Conservation (phyloP, 92 coral and sea anemone species). For the Chrysogorgia sp. region DNA sequence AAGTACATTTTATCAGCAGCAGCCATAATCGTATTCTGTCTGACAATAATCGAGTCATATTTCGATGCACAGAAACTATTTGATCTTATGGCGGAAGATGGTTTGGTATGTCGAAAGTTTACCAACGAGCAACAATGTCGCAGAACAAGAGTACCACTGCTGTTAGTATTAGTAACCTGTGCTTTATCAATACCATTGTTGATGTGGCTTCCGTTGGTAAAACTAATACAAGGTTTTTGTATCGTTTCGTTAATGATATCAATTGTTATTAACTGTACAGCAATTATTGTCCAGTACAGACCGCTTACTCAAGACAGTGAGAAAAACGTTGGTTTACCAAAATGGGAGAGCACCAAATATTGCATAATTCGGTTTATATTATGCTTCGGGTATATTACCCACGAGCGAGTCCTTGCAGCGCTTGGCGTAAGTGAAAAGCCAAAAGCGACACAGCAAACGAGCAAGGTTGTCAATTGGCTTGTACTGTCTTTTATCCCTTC, state of each 20-base stretch:
- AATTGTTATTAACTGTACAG: slow-evolving; percentile 21
- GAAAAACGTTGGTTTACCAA: slow-evolving; percentile 17
- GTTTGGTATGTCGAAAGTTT: slow-evolving; percentile 10
- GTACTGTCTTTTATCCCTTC: slow-evolving; percentile 12
- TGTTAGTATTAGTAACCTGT: not conserved
- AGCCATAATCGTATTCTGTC: slow-evolving; percentile 7
- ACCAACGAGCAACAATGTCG: not conserved
- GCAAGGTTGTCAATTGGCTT: slow-evolving; percentile 32
- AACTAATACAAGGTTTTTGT: slow-evolving; percentile 25
- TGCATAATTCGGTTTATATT: slow-evolving; percentile 17
- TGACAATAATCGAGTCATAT: slow-evolving; percentile 10
- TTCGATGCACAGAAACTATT: slow-evolving; percentile 20
- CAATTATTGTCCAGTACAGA: slow-evolving; percentile 28
- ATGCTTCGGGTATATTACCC: slow-evolving; percentile 30
- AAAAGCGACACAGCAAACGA: slow-evolving; percentile 9
- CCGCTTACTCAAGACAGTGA: not conserved
- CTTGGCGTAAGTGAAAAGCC: not conserved
- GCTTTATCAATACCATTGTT: slow-evolving; percentile 1
- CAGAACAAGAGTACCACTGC: not conserved
- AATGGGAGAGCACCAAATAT: slow-evolving; percentile 15
- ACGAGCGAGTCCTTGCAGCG: slow-evolving; percentile 24
- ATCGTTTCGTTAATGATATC: slow-evolving; percentile 15
- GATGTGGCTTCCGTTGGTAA: slow-evolving; percentile 1
- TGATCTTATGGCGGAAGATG: slow-evolving; percentile 17
- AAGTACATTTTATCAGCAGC: slow-evolving; percentile 28